phyloP scores from a whole-genome alignment of 2,888 invertebrate species.

The Macrosoma leucophasiata region DNA sequence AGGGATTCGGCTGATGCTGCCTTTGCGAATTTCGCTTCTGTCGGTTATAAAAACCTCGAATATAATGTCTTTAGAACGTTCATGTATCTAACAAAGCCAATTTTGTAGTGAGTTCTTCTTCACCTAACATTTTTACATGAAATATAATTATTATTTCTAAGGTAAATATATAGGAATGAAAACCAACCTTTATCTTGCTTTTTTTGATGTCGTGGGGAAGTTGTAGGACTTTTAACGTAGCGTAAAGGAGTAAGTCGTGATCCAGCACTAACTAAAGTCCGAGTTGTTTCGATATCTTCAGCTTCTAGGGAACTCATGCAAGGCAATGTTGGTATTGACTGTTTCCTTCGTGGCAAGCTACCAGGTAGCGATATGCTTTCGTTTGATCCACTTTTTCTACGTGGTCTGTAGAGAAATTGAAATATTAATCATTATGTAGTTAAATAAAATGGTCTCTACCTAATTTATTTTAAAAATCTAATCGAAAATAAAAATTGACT shows the following conservation, averaged over 20 bases:
- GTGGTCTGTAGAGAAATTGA: conserved; percentile 44
- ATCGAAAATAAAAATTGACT: no score
- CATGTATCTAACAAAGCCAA: no score
- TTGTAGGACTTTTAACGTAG: conserved; percentile 62
- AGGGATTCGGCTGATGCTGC: conserved; percentile 91
- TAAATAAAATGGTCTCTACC: no score
- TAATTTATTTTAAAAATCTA: no score
- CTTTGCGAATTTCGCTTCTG: conserved; percentile 77
- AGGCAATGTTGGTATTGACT: conserved; percentile 68
- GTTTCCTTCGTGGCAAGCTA: conserved; percentile 78
- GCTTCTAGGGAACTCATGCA: conserved; percentile 68
- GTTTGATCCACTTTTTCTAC: conserved; percentile 71
- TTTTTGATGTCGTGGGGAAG: conserved; percentile 70
- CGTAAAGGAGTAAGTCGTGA: conserved; percentile 65
- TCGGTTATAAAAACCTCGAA: conserved; percentile 12
- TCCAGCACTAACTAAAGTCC: conserved; percentile 66
- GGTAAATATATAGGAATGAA: no score
- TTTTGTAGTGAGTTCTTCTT: no score
- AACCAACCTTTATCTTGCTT: conserved; percentile 63
- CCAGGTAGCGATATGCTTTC: conserved; percentile 80
- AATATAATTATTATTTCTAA: no score
- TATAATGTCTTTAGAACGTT: conserved; percentile 2
- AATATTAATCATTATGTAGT: no score
- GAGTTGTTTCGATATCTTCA: conserved; percentile 65
- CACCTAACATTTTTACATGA: no score